phyloP scores from a whole-genome alignment of 2,888 invertebrate species.

The Drosophila lutescens region DNA sequence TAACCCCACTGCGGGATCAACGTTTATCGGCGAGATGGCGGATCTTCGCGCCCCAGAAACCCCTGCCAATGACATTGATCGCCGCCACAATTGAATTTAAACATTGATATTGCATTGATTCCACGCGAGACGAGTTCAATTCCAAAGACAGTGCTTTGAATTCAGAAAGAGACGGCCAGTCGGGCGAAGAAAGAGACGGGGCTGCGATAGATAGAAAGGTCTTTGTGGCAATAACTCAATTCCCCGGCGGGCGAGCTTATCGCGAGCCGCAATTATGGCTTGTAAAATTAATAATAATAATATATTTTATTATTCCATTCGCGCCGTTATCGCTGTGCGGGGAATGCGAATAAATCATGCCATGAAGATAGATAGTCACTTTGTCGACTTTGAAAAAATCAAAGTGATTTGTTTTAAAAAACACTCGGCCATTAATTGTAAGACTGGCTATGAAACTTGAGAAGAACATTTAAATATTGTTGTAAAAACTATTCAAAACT shows the following conservation, averaged over 20 bases:
- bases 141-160: slow-evolving; percentile 6
- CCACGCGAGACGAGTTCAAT: slow-evolving; percentile 3
- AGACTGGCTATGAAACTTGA: not conserved
- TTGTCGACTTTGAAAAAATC: not conserved
- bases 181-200: not conserved
- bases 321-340: slow-evolving; percentile 14
- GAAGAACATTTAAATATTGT: not conserved
- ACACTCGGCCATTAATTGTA: not conserved
- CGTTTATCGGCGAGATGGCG: slow-evolving; percentile 57
- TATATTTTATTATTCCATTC: slow-evolving; percentile 68
- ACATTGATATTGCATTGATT: slow-evolving; percentile 33
- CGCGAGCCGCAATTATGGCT: slow-evolving; percentile 65
- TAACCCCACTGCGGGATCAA: slow-evolving; percentile 41
- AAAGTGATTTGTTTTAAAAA: slow-evolving; percentile 7
- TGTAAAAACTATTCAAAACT: not conserved
- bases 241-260: slow-evolving; percentile 43
- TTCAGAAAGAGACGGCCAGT: slow-evolving; percentile 24
- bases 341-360: slow-evolving; percentile 34
- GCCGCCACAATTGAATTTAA: slow-evolving; percentile 47
- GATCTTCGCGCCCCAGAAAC: slow-evolving; percentile 20
- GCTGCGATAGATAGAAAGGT: not conserved
- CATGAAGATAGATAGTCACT: slow-evolving; percentile 9
- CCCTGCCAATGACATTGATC: slow-evolving; percentile 68
- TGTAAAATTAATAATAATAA: slow-evolving; percentile 77
- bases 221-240: slow-evolving; percentile 41